Conservation (phyloP, 1,140 invertebrate species). For the Tetramorium parvispinum region DNA sequence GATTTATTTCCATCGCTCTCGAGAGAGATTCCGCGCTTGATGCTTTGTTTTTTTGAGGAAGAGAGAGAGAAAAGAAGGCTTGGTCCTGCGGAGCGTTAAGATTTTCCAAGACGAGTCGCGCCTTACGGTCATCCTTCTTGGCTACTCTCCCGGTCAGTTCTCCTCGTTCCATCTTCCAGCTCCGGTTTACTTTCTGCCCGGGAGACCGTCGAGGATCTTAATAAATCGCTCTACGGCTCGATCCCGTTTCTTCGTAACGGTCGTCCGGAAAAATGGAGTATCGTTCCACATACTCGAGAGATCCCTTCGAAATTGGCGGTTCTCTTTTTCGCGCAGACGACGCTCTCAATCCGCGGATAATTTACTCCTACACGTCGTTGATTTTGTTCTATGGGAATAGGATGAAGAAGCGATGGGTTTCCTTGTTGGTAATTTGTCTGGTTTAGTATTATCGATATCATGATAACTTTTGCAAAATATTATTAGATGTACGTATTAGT, state of each 20-base stretch:
- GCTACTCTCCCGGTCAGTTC: background rate
- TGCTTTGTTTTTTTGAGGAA: background rate
- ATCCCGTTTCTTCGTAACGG: constrained; percentile 38
- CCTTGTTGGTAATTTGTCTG: background rate
- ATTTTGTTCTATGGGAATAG: background rate
- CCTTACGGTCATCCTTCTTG: constrained; percentile 54
- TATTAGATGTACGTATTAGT: background rate
- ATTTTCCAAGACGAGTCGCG: constrained; percentile 27
- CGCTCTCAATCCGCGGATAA: constrained; percentile 66
- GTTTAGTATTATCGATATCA: background rate
- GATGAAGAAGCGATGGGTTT: background rate
- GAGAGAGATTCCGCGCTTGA: constrained; percentile 10
- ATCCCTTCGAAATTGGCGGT: constrained; percentile 56
- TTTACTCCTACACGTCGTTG: constrained; percentile 46
- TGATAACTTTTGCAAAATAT: background rate
- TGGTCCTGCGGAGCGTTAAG: constrained; percentile 41
- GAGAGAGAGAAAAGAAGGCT: background rate
- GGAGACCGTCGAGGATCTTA: constrained; percentile 58
- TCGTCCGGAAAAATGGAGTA: constrained; percentile 58
- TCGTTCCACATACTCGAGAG: constrained; percentile 25
- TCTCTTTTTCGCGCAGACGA: background rate
- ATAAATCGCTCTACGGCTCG: constrained; percentile 63
- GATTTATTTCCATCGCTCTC: constrained; percentile 48
- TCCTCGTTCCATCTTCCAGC: constrained; percentile 11
- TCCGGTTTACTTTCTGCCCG: constrained; percentile 47